Conservation (phyloP, 1,140 invertebrate genomes). For the Acromyrmex charruanus region DNA sequence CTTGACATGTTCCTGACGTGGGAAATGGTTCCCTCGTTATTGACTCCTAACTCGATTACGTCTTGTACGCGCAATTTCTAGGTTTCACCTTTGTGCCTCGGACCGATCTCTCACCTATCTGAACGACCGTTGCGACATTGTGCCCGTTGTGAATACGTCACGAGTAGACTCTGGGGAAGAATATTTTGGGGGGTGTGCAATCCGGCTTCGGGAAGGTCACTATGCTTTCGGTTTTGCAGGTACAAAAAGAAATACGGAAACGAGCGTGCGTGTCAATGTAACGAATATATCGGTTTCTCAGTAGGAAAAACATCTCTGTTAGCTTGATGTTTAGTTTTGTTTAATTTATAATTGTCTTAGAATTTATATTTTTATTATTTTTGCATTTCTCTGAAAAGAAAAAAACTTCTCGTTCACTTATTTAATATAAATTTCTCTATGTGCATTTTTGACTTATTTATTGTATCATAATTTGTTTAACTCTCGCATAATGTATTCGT, state of each 20-base stretch:
- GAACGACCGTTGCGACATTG: conserved; percentile 50
- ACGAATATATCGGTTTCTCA: conserved; percentile 20
- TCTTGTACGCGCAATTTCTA: conserved; percentile 2
- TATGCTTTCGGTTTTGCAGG: conserved; percentile 14
- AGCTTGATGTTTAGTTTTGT: not conserved
- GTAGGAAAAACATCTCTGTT: not conserved
- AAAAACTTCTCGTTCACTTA: not conserved
- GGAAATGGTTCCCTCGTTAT: conserved; percentile 7
- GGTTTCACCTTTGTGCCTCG: not conserved
- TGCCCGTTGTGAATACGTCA: not conserved
- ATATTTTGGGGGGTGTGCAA: conserved; percentile 11
- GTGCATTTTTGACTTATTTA: not conserved
- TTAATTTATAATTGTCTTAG: not conserved
- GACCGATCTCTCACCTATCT: conserved; percentile 9
- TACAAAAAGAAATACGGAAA: conserved; percentile 39
- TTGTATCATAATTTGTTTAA: not conserved
- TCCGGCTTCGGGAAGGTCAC: conserved; percentile 35
- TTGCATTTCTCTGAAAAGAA: not conserved
- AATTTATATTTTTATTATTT: not conserved
- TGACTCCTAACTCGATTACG: conserved; percentile 12
- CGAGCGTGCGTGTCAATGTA: not conserved
- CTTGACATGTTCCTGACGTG: not conserved
- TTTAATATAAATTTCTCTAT: not conserved
- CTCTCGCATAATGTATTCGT: too few relatives aligned
- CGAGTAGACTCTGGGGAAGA: not conserved